Base-by-base conservation (phyloP, 1,140 invertebrate genomes). In the Chrysopa pallens region DNA sequence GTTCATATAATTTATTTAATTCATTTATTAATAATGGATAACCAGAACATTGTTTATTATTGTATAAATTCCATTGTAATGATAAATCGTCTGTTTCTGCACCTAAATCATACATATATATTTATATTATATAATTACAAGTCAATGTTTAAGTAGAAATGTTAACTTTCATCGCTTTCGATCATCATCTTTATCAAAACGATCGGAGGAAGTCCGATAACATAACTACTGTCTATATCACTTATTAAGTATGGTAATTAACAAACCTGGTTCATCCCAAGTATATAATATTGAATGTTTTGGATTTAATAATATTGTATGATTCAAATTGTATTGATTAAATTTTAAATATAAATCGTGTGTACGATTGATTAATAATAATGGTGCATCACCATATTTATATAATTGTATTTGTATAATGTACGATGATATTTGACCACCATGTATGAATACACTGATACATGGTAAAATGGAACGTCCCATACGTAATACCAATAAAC, bases 251-350 rank as follows among this genome's bases (percentile, higher is more conserved):
- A n/a, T n/a, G n/a, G n/a, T n/a, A n/a, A n/a, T n/a, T n/a, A n/a
- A n/a, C n/a, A n/a, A n/a, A 5, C 72, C 72, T 0, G 83, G 84
- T 61, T 89, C 82, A 54, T 89, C 85, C 85, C 85, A 89, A 0
- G 84, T 88, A 55, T 87, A 87, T 6, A 87, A 53, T 44, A 86
- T 61, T 35, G 78, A 77, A 54, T 87, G 80, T 51, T 78, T 74
- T 0, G 84, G 81, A 58, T 76, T 84, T 14, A 89, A 57, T 11
- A 88, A 57, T 0, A 78, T 80, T 12, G 84, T 80, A 56, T 76
- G 72, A 23, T 76, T 74, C 4, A 74, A 69, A 45, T 75, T 70
- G 51, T 72, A 70, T 62, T 89, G 80, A 53, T 85, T 76, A 35
- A 89, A 69, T 56, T 85, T 85, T 11, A 89, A 60, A 55, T 86